phyloP scores from a whole-genome alignment of 2,888 invertebrate species.

The Erebia epiphron region DNA sequence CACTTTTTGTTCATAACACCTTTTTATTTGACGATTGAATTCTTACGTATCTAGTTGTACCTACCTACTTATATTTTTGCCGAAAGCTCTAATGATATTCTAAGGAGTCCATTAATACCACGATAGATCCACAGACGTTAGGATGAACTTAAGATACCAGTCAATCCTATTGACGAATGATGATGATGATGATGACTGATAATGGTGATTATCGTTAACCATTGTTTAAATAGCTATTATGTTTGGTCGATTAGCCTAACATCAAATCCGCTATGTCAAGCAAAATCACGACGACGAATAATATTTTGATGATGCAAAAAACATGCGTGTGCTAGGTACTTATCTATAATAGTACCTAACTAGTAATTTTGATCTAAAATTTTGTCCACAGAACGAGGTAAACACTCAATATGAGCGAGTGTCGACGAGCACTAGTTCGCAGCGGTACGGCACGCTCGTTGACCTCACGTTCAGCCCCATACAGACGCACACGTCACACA shows the following conservation, averaged over 20 bases:
- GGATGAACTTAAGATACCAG: too few relatives aligned
- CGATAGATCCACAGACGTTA: not conserved
- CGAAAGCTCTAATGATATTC: not conserved
- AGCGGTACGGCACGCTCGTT: conserved; percentile 60
- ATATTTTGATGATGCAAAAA: too few relatives aligned
- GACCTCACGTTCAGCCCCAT: conserved; percentile 75
- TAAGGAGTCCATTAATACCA: too few relatives aligned
- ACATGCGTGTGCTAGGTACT: too few relatives aligned
- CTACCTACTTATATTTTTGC: not conserved
- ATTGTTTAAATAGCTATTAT: too few relatives aligned
- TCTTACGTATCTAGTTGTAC: not conserved
- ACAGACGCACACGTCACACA: conserved; percentile 57
- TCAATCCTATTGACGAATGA: too few relatives aligned
- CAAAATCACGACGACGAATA: too few relatives aligned
- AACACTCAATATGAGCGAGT: conserved; percentile 78
- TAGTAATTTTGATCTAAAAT: not conserved
- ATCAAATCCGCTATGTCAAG: too few relatives aligned
- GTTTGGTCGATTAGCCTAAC: too few relatives aligned
- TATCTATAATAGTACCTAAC: too few relatives aligned
- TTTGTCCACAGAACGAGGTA: conserved; percentile 71
- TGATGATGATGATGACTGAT: too few relatives aligned
- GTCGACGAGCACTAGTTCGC: conserved; percentile 59
- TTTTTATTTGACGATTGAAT: conserved; percentile 14
- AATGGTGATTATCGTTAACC: too few relatives aligned
- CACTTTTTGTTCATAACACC: conserved; percentile 34